These are phyloP conservation scores for Glossosoma conforme DNA, from an alignment of 1,140 invertebrate species.

Conservation along the genomic window DNA sequence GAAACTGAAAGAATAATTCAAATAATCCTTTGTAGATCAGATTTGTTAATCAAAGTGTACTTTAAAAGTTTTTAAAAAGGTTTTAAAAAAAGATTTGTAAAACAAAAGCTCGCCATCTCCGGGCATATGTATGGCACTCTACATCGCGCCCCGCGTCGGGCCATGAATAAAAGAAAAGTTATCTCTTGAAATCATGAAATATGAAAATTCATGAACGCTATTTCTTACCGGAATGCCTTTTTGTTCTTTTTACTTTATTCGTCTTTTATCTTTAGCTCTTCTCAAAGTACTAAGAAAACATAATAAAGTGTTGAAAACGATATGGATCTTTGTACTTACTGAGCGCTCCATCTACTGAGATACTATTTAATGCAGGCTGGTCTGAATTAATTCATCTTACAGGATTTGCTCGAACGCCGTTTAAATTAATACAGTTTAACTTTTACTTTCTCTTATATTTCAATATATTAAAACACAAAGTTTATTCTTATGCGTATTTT, in stretches of 20 bases:
- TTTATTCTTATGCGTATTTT: too few relatives aligned
- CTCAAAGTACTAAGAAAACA: neutral
- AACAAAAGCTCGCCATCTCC: slow-evolving; percentile 16
- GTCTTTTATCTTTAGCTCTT: slow-evolving; percentile 2
- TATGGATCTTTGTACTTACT: slow-evolving; percentile 6
- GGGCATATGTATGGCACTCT: slow-evolving; percentile 2
- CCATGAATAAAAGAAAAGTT: slow-evolving; percentile 29
- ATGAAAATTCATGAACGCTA: slow-evolving; percentile 30
- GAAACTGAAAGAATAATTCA: too few relatives aligned
- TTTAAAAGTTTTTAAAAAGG: too few relatives aligned
- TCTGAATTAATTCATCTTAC: too few relatives aligned
- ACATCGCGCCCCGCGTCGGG: neutral
- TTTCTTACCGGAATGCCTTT: slow-evolving; percentile 11
- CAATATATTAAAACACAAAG: too few relatives aligned
- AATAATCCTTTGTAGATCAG: too few relatives aligned
- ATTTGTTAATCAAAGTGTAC: too few relatives aligned
- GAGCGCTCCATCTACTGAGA: too few relatives aligned
- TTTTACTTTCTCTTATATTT: too few relatives aligned
- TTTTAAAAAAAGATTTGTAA: slow-evolving; percentile 26
- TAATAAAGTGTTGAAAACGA: slow-evolving; percentile 13
- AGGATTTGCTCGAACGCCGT: too few relatives aligned
- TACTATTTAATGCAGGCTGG: neutral
- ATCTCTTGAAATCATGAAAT: slow-evolving; percentile 31
- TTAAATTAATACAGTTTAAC: too few relatives aligned
- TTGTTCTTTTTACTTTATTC: slow-evolving; percentile 9